These are phyloP conservation scores for Solea senegalensis DNA, from an alignment of 2,113 vertebrate species.

Conservation along the genomic window DNA sequence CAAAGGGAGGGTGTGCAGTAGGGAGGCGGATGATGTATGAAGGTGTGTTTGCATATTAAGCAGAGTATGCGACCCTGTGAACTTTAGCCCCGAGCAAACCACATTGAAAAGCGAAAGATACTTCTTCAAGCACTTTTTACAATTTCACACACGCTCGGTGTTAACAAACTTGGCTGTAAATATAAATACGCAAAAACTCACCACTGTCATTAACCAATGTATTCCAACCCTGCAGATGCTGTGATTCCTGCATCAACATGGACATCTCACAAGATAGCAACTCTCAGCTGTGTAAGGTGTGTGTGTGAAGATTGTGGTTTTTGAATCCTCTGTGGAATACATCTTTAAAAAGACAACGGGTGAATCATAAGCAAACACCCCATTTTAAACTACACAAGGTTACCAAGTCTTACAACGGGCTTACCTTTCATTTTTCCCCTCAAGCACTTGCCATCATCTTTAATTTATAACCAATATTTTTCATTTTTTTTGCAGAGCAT, in stretches of 20 bases:
- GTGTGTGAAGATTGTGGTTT: conserved; percentile 10
- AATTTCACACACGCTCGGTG: too few species aligned
- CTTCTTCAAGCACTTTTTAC: too few species aligned
- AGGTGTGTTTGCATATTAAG: conserved; percentile 3
- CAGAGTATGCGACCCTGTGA: conserved; percentile 11
- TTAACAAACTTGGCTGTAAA: too few species aligned
- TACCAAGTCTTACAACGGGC: conserved; percentile 29
- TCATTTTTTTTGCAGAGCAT: conserved; percentile 32
- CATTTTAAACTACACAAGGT: conserved; percentile 15
- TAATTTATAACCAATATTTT: conserved; percentile 46
- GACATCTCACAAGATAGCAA: conserved; percentile 46
- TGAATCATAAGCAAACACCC: conserved; percentile 42
- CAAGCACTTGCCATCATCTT: conserved; percentile 44
- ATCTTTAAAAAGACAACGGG: conserved; percentile 19
- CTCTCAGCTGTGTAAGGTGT: conserved; percentile 27
- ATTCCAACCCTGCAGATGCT: conserved; percentile 42
- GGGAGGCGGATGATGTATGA: conserved; percentile 2
- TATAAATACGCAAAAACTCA: too few species aligned
- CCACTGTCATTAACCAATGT: too few species aligned
- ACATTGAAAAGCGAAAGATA: conserved; percentile 42
- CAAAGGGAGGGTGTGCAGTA: conserved; percentile 22
- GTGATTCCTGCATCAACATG: conserved; percentile 28
- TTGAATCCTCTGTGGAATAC: conserved; percentile 21
- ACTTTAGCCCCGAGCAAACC: neutral
- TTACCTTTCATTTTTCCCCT: conserved; percentile 44